These are phyloP conservation scores for Coelopa pilipes DNA, from an alignment of 2,888 invertebrate genomes.

Conservation along the genomic window DNA sequence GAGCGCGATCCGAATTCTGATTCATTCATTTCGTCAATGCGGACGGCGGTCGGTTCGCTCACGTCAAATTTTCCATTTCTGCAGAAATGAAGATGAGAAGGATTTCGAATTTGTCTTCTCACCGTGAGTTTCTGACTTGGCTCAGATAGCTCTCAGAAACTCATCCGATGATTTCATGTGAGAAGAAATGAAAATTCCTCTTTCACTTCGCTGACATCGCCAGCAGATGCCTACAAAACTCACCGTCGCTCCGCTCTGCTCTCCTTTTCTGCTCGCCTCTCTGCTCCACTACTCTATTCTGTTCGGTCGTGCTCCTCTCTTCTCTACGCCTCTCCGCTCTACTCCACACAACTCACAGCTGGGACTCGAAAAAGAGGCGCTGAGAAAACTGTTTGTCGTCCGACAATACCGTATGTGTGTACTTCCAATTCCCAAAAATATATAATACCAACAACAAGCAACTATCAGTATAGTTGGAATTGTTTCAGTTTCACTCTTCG, in stretches of 20 bases:
- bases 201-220: too few relatives aligned
- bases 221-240: too few relatives aligned
- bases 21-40: slow-evolving; percentile 21
- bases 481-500: not conserved
- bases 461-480: not conserved
- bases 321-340: slow-evolving; percentile 11
- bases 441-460: not conserved
- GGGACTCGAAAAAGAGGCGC: not conserved
- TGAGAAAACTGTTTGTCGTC: not conserved
- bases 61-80: slow-evolving; percentile 20
- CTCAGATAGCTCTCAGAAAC: not conserved
- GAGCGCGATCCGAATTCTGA: slow-evolving; percentile 24
- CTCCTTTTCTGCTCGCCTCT: too few relatives aligned
- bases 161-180: too few relatives aligned
- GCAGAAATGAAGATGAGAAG: slow-evolving; percentile 5
- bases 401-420: too few relatives aligned
- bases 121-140: slow-evolving; percentile 21
- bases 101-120: slow-evolving; percentile 10
- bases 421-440: too few relatives aligned
- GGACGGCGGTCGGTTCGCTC: not conserved
- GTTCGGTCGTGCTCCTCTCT: slow-evolving; percentile 14
- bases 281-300: too few relatives aligned
- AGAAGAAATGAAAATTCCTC: too few relatives aligned
- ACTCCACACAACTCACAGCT: not conserved
- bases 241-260: too few relatives aligned